Base-by-base conservation (phyloP, 1,140 invertebrate genomes). In the Pseudomyrmex sp. region DNA sequence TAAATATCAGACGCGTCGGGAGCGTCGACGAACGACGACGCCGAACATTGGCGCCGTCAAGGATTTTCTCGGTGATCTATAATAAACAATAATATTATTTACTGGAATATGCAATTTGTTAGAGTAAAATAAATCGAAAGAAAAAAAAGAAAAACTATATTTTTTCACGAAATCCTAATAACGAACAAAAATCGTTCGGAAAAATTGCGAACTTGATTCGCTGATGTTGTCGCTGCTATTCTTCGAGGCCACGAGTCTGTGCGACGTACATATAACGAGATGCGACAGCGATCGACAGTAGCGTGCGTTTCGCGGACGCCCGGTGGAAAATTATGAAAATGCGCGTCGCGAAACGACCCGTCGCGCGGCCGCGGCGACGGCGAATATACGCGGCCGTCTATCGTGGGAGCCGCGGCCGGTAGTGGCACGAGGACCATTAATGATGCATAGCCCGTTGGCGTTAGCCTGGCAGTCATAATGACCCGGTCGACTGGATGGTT, bases 381-480 rank as follows among this genome's bases (percentile, higher is more conserved):
- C 73, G 23, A 70, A 65, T 73, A 73, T 86, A 70, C 62, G 56
- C 62, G 56, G 48, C 35, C 75, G 73, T 74, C 85, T 90, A 88
- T 88, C 83, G 90, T 85, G 87, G 75, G 85, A 85, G 88, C 61
- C 66, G 69, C 52, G 75, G 84, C 83, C 85, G 82, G 82, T 74
- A 87, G 84, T 77, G 82, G 82, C 88, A 86, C 83, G 85, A 82
- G 84, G 85, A 85, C 75, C 89, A 90, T 91, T 90, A 91, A 91
- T 91, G 90, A 91, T 90, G 90, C 90, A 91, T 90, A 85, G 89
- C 90, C 88, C 89, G 90, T 90, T 88, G 90, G 88, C 90, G 88
- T 87, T 91, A 84, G 90, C 85, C 89, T 88, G 87, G 86, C 87
- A 91, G 88, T 91, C 88, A 89, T 91, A 90, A 91, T 90, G 87